Base-by-base conservation (phyloP, 2,888 invertebrate genomes). In the Mantis religiosa region DNA sequence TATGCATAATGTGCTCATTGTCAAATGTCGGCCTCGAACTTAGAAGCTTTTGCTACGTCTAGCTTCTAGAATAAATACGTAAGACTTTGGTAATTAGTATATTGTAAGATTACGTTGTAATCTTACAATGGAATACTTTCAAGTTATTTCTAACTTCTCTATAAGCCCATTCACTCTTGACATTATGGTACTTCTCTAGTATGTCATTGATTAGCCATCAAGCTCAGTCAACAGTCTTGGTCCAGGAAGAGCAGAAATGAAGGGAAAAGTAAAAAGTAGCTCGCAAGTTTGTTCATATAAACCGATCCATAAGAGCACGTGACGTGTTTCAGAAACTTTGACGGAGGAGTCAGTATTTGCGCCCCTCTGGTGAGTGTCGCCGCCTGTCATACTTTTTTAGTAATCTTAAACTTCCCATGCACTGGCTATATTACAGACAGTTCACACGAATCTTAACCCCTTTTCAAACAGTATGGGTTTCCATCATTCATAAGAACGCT, bases 271-370 rank as follows among this genome's bases (percentile, higher is more conserved):
- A 47, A 85, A 71, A 71, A 71, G 54, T 20, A 71, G 54, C 54
- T 71, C 82, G 4, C 82, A 89, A 89, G 89, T 89, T 89, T 89
- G 87, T 89, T 89, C 89, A 89, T 89, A 89, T 87, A 89, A 47
- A 34, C 41, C 71, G 84, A 14, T 6, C 28, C 82, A 30, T 28
- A 25, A 71, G 54, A 71, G 20, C 54, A 71, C 54, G 54, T 71
- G 54, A 71, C 54, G 54, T 20, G 15, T 71, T 71, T 71, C 54
- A 71, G 54, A 71, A 71, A 84, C 34, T 84, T 84, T 34, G 83
- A 81, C 81, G 20, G 27, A 20, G 30, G 8, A 28, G 34, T 82
- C 87, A 87, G 54, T 71, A 71, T 71, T 9, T 14, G 14, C 47
- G 9, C 14, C 47, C 47, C 47, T 47, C 54, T 15, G 15, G 54